Conservation (phyloP, 2,113 vertebrate genomes). For the Neotragus pygmaeus region DNA sequence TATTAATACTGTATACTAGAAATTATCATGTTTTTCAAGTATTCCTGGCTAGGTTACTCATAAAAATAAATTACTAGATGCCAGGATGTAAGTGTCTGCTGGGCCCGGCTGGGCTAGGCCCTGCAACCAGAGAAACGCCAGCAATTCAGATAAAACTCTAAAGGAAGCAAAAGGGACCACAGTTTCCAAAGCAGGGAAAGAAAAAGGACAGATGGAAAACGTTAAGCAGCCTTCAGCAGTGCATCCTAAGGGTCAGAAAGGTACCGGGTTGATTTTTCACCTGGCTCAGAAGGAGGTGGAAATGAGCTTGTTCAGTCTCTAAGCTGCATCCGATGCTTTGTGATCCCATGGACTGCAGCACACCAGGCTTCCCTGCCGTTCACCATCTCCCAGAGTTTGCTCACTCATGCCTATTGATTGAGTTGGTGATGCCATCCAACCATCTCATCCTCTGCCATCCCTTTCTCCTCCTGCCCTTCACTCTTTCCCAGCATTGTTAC, state of each 20-base stretch:
- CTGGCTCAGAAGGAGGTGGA: background rate
- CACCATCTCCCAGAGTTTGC: background rate
- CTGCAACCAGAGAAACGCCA: background rate
- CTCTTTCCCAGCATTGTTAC: background rate
- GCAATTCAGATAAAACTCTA: background rate
- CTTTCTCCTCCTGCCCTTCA: background rate
- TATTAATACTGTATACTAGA: background rate
- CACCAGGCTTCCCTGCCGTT: background rate
- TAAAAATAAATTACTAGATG: background rate
- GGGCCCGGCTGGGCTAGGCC: background rate
- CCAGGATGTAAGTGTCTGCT: fast-evolving
- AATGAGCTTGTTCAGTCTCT: background rate
- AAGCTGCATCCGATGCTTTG: fast-evolving
- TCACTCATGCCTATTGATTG: background rate
- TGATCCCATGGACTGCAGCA: background rate
- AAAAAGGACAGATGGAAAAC: background rate
- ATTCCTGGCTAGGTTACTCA: fast-evolving
- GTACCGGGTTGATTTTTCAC: background rate
- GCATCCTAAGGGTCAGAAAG: background rate
- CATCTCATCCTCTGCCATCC: background rate
- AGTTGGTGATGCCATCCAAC: background rate
- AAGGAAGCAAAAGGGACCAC: background rate
- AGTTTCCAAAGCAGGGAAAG: background rate
- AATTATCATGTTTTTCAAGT: background rate
- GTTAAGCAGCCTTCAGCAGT: background rate